These are phyloP conservation scores for Amphipyra berbera DNA, from an alignment of 2,888 invertebrate species.

Conservation along the genomic window DNA sequence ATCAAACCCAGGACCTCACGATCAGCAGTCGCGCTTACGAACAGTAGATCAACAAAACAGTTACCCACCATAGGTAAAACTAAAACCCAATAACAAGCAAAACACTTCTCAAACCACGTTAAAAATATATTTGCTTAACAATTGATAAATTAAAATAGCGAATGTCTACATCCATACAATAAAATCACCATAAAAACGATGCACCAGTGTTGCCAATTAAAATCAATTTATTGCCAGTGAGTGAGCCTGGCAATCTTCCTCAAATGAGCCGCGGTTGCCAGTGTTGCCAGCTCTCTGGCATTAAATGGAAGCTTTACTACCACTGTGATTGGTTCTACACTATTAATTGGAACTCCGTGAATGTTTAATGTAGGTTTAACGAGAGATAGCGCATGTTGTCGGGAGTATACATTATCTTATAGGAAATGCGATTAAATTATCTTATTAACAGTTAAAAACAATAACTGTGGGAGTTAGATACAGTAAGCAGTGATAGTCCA, in stretches of 20 bases:
- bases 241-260: conserved; percentile 20
- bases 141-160: too few relatives aligned
- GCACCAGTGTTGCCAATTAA: conserved; percentile 14
- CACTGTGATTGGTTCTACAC: conserved; percentile 24
- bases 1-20: too few relatives aligned
- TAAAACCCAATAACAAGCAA: too few relatives aligned
- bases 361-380: conserved; percentile 2
- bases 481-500: too few relatives aligned
- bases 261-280: conserved; percentile 34
- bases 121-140: too few relatives aligned
- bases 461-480: too few relatives aligned
- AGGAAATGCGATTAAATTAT: not conserved
- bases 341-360: conserved; percentile 24
- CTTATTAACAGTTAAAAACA: too few relatives aligned
- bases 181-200: conserved; percentile 1
- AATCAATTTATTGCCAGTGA: conserved; percentile 12
- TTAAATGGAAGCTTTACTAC: conserved; percentile 25
- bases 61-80: too few relatives aligned
- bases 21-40: too few relatives aligned
- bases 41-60: too few relatives aligned
- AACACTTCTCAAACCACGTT: too few relatives aligned
- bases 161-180: not conserved
- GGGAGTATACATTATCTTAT: not conserved
- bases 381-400: not conserved
- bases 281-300: conserved; percentile 12